These are phyloP conservation scores for Glossosoma conforme DNA, from an alignment of 1,140 invertebrate species.

Conservation along the genomic window DNA sequence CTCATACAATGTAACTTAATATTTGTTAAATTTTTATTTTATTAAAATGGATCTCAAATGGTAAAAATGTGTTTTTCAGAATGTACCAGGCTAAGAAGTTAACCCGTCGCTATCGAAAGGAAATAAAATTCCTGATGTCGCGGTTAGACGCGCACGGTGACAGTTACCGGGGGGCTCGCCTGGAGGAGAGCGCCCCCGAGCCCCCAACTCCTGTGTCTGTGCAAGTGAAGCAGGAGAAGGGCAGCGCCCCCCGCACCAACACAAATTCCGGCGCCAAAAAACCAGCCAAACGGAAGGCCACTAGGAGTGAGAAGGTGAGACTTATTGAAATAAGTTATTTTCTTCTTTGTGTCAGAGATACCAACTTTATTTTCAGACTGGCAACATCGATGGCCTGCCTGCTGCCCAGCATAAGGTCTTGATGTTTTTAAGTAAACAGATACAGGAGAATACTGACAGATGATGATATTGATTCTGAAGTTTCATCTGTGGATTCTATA, in stretches of 20 bases:
- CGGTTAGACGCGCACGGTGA: conserved; percentile 49
- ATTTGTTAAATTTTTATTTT: too few species aligned
- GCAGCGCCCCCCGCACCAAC: conserved; percentile 19
- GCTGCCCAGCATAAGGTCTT: too few species aligned
- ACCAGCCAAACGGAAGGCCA: conserved; percentile 45
- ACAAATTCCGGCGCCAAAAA: conserved; percentile 39
- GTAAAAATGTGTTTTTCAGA: conserved; percentile 43
- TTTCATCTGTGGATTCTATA: too few species aligned
- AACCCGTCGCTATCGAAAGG: conserved; percentile 51
- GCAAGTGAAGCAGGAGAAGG: too few species aligned
- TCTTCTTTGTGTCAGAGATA: conserved; percentile 11
- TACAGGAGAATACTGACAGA: too few species aligned
- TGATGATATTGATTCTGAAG: too few species aligned
- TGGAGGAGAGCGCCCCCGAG: too few species aligned
- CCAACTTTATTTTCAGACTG: background rate
- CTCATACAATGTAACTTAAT: too few species aligned
- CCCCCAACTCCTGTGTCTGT: too few species aligned
- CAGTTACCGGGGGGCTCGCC: conserved; percentile 39
- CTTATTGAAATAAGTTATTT: conserved; percentile 15
- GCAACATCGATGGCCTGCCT: too few species aligned
- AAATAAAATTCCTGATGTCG: conserved; percentile 50
- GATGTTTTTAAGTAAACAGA: too few species aligned
- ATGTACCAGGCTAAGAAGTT: conserved; percentile 58
- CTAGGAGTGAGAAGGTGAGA: conserved; percentile 45
- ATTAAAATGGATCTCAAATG: too few species aligned